These are phyloP conservation scores for Okapia johnstoni DNA, from an alignment of 2,113 vertebrate species.

Conservation along the genomic window DNA sequence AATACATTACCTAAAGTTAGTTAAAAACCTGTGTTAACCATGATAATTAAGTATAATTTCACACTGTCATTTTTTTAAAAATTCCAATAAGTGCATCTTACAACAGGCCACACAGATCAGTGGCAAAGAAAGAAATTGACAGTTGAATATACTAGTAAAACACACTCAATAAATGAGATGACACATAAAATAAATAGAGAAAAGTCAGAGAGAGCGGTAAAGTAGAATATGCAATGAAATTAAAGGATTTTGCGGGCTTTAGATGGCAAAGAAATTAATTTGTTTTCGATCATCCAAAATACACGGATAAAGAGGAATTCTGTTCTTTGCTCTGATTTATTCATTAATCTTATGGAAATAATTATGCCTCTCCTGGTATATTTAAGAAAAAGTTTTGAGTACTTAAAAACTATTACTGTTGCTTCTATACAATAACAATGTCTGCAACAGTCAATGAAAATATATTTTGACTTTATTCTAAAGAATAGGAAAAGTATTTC, in stretches of 20 bases:
- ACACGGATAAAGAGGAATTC: background rate
- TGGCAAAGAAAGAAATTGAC: background rate
- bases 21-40: background rate
- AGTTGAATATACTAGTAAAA: background rate
- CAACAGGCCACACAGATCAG: background rate
- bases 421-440: background rate
- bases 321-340: background rate
- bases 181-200: background rate
- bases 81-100: background rate
- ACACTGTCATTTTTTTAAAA: background rate
- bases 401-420: background rate
- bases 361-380: background rate
- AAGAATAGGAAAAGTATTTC: background rate
- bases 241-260: background rate
- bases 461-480: background rate
- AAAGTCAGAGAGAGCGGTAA: background rate
- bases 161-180: background rate
- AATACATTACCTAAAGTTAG: background rate
- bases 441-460: background rate
- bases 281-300: background rate
- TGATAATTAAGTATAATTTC: background rate
- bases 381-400: background rate
- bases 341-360: background rate
- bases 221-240: background rate
- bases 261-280: background rate